Conservation (phyloP, 2,113 vertebrate species). For the Equus quagga region DNA sequence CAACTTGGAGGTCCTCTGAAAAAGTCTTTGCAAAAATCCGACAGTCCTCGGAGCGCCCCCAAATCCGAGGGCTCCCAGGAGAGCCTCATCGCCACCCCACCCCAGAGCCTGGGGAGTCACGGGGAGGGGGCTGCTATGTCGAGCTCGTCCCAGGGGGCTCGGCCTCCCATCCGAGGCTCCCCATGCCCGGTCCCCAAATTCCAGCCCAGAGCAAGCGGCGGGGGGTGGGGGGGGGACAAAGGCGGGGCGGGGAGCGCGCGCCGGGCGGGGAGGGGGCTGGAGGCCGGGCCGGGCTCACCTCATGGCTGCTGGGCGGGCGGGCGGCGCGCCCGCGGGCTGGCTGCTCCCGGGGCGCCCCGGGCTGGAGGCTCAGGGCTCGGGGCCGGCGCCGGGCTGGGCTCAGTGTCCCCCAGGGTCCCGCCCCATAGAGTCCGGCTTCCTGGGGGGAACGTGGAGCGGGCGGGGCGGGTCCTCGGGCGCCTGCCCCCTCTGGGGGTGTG, state of each 20-base stretch:
- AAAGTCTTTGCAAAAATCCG: constrained; percentile 55
- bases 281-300: constrained; percentile 69
- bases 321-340: constrained; percentile 63
- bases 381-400: constrained; percentile 63
- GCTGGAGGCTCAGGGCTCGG: constrained; percentile 52
- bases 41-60: constrained; percentile 60
- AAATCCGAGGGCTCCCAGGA: constrained; percentile 27
- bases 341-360: constrained; percentile 71
- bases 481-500: neutral
- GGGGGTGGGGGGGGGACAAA: constrained; percentile 70
- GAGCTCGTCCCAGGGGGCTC: neutral
- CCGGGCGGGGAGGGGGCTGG: neutral
- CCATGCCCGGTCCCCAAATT: constrained; percentile 34
- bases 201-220: constrained; percentile 26
- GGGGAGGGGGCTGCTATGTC: neutral
- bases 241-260: constrained; percentile 42
- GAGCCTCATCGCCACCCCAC: constrained; percentile 40
- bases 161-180: neutral
- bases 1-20: constrained; percentile 55
- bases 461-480: constrained; percentile 38
- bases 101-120: neutral
- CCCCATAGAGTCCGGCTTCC: constrained; percentile 79
- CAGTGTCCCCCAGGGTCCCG: constrained; percentile 74
- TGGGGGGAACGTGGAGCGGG: constrained; percentile 62
- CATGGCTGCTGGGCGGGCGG: constrained; percentile 70